These are phyloP conservation scores for Contarinia nasturtii DNA, from an alignment of 1,140 invertebrate genomes.

Conservation along the genomic window DNA sequence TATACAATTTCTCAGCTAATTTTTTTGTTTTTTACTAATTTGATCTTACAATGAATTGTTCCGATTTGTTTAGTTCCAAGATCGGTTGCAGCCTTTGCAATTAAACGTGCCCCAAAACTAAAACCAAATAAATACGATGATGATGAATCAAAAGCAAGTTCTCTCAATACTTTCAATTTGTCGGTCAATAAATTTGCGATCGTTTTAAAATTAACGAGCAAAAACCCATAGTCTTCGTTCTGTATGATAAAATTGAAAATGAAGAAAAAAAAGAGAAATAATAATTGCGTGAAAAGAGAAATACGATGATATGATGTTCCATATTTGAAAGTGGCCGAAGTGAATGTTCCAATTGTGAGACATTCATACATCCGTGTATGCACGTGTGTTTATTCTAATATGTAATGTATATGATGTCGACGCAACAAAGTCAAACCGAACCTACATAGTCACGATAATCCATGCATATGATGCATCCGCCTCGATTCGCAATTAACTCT, in stretches of 20 bases:
- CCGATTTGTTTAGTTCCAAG: conserved; percentile 10
- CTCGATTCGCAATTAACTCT: conserved; percentile 17
- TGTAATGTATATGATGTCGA: too few relatives aligned
- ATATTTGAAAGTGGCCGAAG: too few relatives aligned
- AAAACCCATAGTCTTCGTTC: conserved; percentile 12
- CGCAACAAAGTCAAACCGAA: too few relatives aligned
- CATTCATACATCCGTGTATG: too few relatives aligned
- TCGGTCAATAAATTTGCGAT: conserved; percentile 11
- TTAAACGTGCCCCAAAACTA: conserved; percentile 19
- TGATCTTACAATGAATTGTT: conserved; percentile 13
- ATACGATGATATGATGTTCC: too few relatives aligned
- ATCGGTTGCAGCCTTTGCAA: conserved; percentile 13
- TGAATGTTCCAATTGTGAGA: too few relatives aligned
- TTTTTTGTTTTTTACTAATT: too few relatives aligned
- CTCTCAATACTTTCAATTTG: conserved; percentile 10
- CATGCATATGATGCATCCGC: conserved; percentile 20
- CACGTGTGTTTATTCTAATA: too few relatives aligned
- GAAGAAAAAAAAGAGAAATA: too few relatives aligned
- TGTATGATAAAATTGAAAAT: too few relatives aligned
- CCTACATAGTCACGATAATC: conserved; percentile 11
- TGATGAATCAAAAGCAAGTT: conserved; percentile 12
- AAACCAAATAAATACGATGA: conserved; percentile 19
- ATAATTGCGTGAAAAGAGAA: too few relatives aligned
- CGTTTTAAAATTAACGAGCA: conserved; percentile 12
- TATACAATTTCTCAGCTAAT: too few relatives aligned